Base-by-base conservation (phyloP, 1,140 invertebrate species). In the Mycetomoellerius zeteki region DNA sequence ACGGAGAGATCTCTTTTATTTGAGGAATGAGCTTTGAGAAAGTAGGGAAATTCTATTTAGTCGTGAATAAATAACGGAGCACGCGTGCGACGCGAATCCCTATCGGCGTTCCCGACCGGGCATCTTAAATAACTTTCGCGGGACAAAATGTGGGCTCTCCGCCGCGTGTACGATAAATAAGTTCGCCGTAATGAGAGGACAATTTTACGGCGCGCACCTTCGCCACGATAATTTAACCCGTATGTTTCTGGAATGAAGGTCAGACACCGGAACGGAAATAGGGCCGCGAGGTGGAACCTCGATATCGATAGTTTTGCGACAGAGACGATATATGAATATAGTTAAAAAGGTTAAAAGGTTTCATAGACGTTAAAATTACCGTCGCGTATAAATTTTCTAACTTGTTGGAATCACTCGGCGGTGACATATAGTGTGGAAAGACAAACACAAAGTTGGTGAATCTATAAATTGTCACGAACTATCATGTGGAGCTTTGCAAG, bases 61-160 rank as follows among this genome's bases (percentile, higher is more conserved):
- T 84, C 85, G 89, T 76, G 72, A 89, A 86, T 90, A 90, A 90
- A 90, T 90, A 90, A 90, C 78, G 78, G 69, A n/a, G 56, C 88
- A 85, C 77, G 88, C 86, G 65, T 84, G 77, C 89, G 76, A 72
- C 85, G 33, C 67, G 89, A 90, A 87, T 90, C 86, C 72, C 47
- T 56, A 81, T 69, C 54, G 76, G 65, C 30, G 52, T 52, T 8
- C 50, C 10, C 71, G 78, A 33, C 86, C 56, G 43, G 37, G 62
- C 62, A 85, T 75, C 54, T 84, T 86, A 86, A 90, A 82, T 89
- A 88, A 89, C 77, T 86, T 73, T 54, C 73, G 12, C 65, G 78
- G 73, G 60, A 87, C 82, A 89, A 84, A 89, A 86, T 75, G 78
- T 75, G 54, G 50, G 27, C 77, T 50, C 50, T 37, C 16, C 52